Evolutionary conservation across 2,888 invertebrate species (phyloP), one percentile per base, ranked within the genome.

Genomic region (Dynastes grantii): DNA sequence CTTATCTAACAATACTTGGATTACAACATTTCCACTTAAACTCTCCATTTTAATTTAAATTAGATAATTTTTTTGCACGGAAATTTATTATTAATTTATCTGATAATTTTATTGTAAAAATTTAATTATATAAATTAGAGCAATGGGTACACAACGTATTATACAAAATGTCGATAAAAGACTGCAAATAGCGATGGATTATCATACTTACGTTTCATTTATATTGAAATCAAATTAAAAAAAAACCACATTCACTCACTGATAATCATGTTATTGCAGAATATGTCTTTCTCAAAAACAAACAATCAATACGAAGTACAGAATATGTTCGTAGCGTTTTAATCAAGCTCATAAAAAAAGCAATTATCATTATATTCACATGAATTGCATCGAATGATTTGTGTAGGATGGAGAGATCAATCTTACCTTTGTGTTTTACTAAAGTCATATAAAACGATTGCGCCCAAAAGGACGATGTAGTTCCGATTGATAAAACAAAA

Each of bases 401-500:
- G 63, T 76, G 22, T 58, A 4, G 70, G 75, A 32, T 29, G 55
- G 1, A 13, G 2, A 37, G 32, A 32, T 84, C 64, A 29, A 76
- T 91, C 94, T 94, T 89, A 96, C 96, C 96, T 95, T 92, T 94
- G 92, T 92, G 94, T 94, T 94, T 95, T 95, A 94, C 95, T 96
- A 96, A 96, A 96, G 96, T 96, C 96, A 96, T 96, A 96, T 96
- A 96, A 96, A 95, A 95, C 92, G 93, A 93, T 95, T 94, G 92
- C 95, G 94, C 95, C 95, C 93, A 92, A 73, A 92, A 93, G 94
- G 95, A 94, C 94, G 95, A 92, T 90, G 90, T 90, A 90, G 83
- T 82, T 83, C 76, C 73, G 65, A 77, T 49, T 67, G 75, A 77
- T 71, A 79, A 79, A 79, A 79, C 67, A 76, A 77, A 79, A 76